phyloP scores from a whole-genome alignment of 2,113 vertebrate genomes.

The Trematocara macrostoma region DNA sequence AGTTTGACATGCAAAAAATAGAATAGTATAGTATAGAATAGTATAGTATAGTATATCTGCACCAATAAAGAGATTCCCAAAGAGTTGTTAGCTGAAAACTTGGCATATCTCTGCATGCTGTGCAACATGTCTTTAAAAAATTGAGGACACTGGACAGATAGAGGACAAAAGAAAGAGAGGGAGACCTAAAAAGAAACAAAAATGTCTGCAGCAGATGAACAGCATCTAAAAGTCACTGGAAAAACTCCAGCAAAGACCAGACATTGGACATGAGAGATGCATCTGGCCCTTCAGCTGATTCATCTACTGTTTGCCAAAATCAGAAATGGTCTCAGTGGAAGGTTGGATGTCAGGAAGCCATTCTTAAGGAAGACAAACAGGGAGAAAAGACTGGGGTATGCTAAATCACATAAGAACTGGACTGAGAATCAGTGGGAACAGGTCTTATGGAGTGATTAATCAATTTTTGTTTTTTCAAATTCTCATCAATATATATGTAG shows the following conservation, averaged over 20 bases:
- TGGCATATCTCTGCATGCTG: background rate
- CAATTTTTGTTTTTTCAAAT: background rate
- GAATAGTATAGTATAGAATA: background rate
- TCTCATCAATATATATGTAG: background rate
- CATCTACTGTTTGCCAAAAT: background rate
- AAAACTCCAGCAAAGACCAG: background rate
- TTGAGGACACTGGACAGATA: background rate
- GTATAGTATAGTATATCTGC: background rate
- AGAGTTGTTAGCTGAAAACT: background rate
- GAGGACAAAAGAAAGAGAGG: background rate
- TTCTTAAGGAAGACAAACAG: background rate
- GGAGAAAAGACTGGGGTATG: background rate
- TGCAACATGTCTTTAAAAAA: background rate
- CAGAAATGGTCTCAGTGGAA: background rate
- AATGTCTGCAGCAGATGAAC: background rate
- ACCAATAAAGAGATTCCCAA: background rate
- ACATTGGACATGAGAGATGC: background rate
- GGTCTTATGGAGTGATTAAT: background rate
- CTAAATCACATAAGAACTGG: background rate
- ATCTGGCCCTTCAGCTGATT: background rate
- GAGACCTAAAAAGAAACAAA: background rate
- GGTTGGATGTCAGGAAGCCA: background rate
- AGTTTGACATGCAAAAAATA: background rate
- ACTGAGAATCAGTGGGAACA: background rate
- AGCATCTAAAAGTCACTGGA: background rate